phyloP scores from a whole-genome alignment of 1,140 invertebrate species.

The Lerema accius region DNA sequence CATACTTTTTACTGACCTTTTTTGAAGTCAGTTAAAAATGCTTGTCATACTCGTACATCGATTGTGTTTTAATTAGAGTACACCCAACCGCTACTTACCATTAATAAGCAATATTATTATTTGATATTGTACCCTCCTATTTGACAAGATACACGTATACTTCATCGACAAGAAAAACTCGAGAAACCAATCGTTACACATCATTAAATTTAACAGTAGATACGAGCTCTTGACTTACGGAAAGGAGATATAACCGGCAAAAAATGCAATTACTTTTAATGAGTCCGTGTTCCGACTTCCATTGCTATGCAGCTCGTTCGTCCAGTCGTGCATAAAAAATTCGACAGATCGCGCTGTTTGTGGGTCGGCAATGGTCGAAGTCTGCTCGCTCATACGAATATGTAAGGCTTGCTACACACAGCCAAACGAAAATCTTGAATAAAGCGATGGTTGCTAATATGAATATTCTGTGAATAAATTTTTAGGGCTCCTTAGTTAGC shows the following conservation, averaged over 20 bases:
- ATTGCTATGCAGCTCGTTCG: slow-evolving; percentile 22
- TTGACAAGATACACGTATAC: too few species aligned
- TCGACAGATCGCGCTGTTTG: slow-evolving; percentile 39
- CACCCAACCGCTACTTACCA: too few species aligned
- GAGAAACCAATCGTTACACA: not conserved
- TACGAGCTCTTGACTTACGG: not conserved
- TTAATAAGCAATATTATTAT: too few species aligned
- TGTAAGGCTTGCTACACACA: not conserved
- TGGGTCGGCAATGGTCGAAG: slow-evolving; percentile 42
- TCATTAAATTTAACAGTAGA: not conserved
- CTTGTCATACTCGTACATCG: too few species aligned
- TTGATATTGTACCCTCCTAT: too few species aligned
- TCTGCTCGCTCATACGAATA: not conserved
- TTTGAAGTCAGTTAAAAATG: too few species aligned
- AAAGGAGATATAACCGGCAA: not conserved
- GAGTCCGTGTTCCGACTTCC: slow-evolving; percentile 4
- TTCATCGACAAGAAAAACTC: not conserved
- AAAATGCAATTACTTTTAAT: slow-evolving; percentile 33
- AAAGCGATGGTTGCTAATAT: too few species aligned
- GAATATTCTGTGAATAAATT: too few species aligned
- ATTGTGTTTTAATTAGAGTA: too few species aligned
- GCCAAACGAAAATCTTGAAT: too few species aligned
- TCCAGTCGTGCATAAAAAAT: slow-evolving; percentile 48
- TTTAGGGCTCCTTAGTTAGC: too few species aligned
- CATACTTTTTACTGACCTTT: too few species aligned